A percentile compares a stretch with the other conserved stretches of the same genome.
Evolutionary conservation across 2,888 invertebrate genomes (phyloP).

Genomic region (Spodoptera exigua): DNA sequence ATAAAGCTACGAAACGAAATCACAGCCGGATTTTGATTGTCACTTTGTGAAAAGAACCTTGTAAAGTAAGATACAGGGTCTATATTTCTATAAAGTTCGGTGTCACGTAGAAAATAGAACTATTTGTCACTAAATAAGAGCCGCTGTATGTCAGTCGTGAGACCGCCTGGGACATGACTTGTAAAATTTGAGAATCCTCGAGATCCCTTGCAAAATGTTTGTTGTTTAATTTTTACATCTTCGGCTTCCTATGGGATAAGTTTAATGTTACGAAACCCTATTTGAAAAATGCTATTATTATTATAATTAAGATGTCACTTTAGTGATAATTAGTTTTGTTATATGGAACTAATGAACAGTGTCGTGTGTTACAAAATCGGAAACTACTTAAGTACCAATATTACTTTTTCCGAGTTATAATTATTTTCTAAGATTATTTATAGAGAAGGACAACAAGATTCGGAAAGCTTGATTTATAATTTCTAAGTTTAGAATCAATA

Average conservation of each 20-base stretch:
- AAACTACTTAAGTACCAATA: too few relatives aligned
- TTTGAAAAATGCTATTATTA: too few relatives aligned
- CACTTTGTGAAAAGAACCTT: slow-evolving; percentile 23
- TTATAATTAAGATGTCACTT: too few relatives aligned
- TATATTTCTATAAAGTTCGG: slow-evolving; percentile 11
- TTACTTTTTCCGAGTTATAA: too few relatives aligned
- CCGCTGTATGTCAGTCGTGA: slow-evolving; percentile 12
- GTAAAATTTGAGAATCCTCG: slow-evolving; percentile 19
- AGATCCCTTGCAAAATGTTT: background rate
- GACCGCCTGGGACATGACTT: slow-evolving; percentile 13
- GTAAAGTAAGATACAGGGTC: slow-evolving; percentile 4
- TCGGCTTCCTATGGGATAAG: background rate
- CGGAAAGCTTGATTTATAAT: too few relatives aligned
- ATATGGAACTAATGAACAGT: too few relatives aligned
- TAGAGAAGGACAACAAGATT: too few relatives aligned
- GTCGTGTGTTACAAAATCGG: too few relatives aligned
- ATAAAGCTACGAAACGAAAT: slow-evolving; percentile 20
- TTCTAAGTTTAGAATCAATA: too few relatives aligned
- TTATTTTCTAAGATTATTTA: too few relatives aligned
- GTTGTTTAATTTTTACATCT: background rate
- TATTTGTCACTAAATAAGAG: slow-evolving; percentile 28
- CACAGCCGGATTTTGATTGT: slow-evolving; percentile 22
- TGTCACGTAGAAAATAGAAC: slow-evolving; percentile 46
- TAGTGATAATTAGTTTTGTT: too few relatives aligned
- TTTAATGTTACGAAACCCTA: too few relatives aligned